These are phyloP conservation scores for Pipistrellus pipistrellus DNA, from an alignment of 2,797 vertebrate species.

Conservation along the genomic window DNA sequence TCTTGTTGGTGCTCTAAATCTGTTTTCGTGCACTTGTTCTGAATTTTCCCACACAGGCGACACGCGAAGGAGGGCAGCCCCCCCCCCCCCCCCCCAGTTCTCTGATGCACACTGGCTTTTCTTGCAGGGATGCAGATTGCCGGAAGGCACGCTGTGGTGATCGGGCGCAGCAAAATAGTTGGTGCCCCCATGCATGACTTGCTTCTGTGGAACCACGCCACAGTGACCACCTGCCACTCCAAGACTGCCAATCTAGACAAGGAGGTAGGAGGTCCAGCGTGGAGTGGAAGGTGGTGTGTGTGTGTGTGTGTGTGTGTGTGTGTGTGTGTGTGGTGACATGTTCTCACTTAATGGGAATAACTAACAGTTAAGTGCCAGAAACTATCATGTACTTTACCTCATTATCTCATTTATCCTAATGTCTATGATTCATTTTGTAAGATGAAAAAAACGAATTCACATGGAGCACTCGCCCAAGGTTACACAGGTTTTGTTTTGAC, in stretches of 20 bases:
- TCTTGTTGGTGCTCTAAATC: neutral
- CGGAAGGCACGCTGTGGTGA: slow-evolving; percentile 95
- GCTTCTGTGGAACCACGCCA: slow-evolving; percentile 97
- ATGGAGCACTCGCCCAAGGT: neutral
- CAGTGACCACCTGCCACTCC: slow-evolving; percentile 98
- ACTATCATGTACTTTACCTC: neutral
- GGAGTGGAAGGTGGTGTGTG: neutral
- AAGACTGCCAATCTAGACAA: slow-evolving; percentile 93
- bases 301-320: rapidly evolving
- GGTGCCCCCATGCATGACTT: slow-evolving; percentile 98
- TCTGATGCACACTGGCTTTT: slow-evolving; percentile 12
- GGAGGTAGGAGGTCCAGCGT: slow-evolving; percentile 90
- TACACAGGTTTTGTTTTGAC: neutral
- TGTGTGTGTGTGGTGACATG: too few relatives aligned
- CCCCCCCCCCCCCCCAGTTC: neutral
- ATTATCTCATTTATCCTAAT: neutral
- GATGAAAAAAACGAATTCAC: slow-evolving; percentile 33
- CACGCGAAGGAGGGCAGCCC: neutral
- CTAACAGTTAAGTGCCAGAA: neutral
- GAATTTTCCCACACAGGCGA: neutral
- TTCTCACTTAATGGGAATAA: neutral
- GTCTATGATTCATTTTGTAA: neutral
- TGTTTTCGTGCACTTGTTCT: neutral
- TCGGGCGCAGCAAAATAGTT: slow-evolving; percentile 98
- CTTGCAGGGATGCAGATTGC: slow-evolving; percentile 93